phyloP scores from a whole-genome alignment of 2,797 vertebrate genomes.

The Todus mexicanus region DNA sequence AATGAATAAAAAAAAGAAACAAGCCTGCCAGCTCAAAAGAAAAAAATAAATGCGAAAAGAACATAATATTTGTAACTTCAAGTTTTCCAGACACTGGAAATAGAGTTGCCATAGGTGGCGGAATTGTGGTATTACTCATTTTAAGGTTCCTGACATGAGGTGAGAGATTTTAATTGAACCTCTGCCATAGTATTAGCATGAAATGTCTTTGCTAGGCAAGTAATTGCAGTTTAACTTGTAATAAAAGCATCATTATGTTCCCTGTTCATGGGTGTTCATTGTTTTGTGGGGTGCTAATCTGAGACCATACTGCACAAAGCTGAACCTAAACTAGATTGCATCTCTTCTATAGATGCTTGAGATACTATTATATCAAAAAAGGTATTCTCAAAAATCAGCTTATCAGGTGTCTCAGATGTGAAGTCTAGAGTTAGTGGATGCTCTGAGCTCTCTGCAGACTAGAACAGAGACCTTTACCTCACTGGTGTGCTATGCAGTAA shows the following conservation, averaged over 20 bases:
- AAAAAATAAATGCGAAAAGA: neutral
- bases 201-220: neutral
- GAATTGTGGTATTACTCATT: neutral
- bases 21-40: neutral
- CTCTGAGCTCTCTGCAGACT: neutral
- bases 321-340: neutral
- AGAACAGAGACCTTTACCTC: neutral
- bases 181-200: neutral
- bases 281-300: neutral
- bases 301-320: neutral
- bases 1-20: neutral
- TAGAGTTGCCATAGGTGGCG: neutral
- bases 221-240: neutral
- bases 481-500: neutral
- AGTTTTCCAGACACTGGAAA: neutral
- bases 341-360: neutral
- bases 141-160: accelerated
- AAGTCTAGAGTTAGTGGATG: neutral
- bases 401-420: neutral
- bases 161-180: neutral
- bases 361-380: neutral
- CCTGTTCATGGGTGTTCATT: neutral
- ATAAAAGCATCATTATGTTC: neutral
- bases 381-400: neutral
- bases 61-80: neutral